phyloP scores from a whole-genome alignment of 2,888 invertebrate genomes.

The Pristionchus arcanus region DNA sequence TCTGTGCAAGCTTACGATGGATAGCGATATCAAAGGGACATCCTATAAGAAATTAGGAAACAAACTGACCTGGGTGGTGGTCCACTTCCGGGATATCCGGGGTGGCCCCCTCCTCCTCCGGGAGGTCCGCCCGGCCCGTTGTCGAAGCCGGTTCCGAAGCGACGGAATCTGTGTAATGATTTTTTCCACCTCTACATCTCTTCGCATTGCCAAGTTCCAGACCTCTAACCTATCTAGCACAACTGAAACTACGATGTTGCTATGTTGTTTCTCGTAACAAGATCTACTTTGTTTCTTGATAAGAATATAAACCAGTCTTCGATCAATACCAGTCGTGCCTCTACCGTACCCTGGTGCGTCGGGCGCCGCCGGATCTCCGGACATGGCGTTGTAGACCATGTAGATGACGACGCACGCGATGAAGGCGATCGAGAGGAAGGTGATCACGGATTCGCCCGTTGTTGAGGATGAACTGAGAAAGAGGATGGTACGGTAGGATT shows the following conservation, averaged over 20 bases:
- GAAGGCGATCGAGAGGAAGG: conserved; percentile 48
- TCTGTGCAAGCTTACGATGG: too few relatives aligned
- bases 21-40: too few relatives aligned
- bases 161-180: conserved; percentile 7
- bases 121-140: conserved; percentile 51
- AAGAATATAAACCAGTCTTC: not conserved
- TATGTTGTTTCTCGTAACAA: not conserved
- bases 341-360: conserved; percentile 45
- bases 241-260: not conserved
- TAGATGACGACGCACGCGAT: conserved; percentile 49
- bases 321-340: not conserved
- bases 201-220: not conserved
- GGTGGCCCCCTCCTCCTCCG: conserved; percentile 53
- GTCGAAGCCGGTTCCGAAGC: conserved; percentile 49
- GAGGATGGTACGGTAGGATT: not conserved
- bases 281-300: not conserved
- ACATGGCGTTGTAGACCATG: conserved; percentile 22
- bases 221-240: not conserved
- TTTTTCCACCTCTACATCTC: not conserved
- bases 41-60: not conserved
- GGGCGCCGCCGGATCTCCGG: not conserved
- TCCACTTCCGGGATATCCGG: conserved; percentile 12
- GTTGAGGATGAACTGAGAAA: not conserved
- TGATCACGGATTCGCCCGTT: not conserved
- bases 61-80: not conserved